Percentiles rank a stretch among this genome's conserved stretches.
Conservation (phyloP, 2,888 invertebrate genomes). For the Margaritifera margaritifera region DNA sequence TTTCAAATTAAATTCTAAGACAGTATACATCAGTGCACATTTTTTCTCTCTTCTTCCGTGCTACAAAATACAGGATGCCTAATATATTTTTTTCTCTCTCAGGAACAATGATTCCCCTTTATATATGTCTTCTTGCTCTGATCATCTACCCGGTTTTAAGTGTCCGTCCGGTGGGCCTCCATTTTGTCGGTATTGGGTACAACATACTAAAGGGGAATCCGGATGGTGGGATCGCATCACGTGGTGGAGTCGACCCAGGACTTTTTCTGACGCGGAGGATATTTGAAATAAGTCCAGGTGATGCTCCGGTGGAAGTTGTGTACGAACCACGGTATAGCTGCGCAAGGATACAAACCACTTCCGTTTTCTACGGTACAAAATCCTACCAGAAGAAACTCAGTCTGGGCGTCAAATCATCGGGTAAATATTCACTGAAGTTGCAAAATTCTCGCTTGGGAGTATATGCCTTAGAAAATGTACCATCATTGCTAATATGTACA, state of each 20-base stretch:
- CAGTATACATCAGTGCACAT: too few species aligned
- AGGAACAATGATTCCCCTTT: too few species aligned
- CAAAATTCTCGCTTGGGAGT: too few species aligned
- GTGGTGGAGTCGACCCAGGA: constrained; percentile 4
- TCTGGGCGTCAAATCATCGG: not conserved
- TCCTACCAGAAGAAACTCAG: not conserved
- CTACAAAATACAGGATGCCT: too few species aligned
- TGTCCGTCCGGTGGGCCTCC: not conserved
- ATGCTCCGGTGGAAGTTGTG: not conserved
- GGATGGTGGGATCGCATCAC: not conserved
- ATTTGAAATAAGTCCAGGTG: not conserved
- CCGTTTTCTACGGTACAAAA: constrained; percentile 1
- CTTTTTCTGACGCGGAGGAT: not conserved
- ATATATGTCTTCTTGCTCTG: too few species aligned
- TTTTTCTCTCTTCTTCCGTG: too few species aligned
- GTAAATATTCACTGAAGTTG: not conserved
- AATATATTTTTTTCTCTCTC: too few species aligned
- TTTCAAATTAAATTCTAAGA: too few species aligned
- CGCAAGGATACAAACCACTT: not conserved
- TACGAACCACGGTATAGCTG: constrained; percentile 3
- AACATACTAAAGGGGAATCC: constrained; percentile 3
- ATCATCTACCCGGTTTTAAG: too few species aligned
- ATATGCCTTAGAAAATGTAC: too few species aligned
- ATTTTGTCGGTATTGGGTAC: constrained; percentile 3
- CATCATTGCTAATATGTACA: too few species aligned